These are phyloP conservation scores for Microchrysa polita DNA, from an alignment of 2,888 invertebrate genomes.

Conservation along the genomic window DNA sequence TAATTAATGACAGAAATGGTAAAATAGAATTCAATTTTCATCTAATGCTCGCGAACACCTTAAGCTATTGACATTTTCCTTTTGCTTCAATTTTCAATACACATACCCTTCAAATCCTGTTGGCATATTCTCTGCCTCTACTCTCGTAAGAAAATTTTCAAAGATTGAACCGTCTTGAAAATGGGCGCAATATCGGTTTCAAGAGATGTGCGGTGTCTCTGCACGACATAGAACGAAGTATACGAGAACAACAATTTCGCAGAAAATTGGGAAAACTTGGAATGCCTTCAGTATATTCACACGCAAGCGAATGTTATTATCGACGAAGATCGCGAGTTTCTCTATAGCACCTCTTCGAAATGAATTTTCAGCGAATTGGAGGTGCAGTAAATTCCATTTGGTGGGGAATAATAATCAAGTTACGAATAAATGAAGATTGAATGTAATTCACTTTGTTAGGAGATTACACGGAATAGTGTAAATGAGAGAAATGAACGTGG, in stretches of 20 bases:
- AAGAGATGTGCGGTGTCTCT: too few species aligned
- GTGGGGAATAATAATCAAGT: slow-evolving; percentile 23
- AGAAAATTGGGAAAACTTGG: background rate
- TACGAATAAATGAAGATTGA: slow-evolving; percentile 28
- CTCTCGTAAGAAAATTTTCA: too few species aligned
- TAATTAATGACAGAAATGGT: slow-evolving; percentile 26
- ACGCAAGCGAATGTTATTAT: background rate
- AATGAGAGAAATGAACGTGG: background rate
- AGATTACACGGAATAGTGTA: background rate
- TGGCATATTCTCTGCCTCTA: too few species aligned
- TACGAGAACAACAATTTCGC: background rate
- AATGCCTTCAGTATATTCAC: slow-evolving; percentile 2
- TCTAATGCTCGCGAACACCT: background rate
- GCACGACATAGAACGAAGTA: too few species aligned
- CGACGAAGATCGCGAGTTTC: background rate
- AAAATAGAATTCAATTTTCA: background rate
- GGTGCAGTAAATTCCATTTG: slow-evolving; percentile 13
- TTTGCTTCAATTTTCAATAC: background rate
- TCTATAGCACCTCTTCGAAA: background rate
- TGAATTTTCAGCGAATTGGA: background rate
- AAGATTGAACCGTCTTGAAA: too few species aligned
- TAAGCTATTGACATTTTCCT: background rate
- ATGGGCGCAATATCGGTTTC: too few species aligned
- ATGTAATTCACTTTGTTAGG: slow-evolving; percentile 19
- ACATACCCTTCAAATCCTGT: background rate